Evolutionary conservation across 1,140 invertebrate genomes (phyloP), one percentile per base, ranked within the genome.

Genomic region (Anastatus disparis): DNA sequence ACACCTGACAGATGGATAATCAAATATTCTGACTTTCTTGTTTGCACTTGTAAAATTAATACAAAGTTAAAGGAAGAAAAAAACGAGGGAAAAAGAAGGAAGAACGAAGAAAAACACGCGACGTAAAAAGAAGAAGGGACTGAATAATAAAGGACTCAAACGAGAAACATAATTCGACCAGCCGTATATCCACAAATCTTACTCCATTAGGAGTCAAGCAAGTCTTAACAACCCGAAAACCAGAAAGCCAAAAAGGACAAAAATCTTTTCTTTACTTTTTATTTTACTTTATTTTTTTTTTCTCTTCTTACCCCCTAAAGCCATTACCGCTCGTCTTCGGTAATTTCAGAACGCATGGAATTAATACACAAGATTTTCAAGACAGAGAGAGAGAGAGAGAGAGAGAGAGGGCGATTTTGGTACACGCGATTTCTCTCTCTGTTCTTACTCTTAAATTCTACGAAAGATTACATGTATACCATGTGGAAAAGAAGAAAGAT

Each of bases 211-310:
- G 22, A 55, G 35, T 62, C 59, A 50, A 38, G 31, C 42, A 44
- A 27, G 15, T 13, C 38, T n/a, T 1, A 42, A 42, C 31, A 42
- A 59, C 42, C 31, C 17, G 52, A n/a, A 52, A 65, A 65, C 48
- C 63, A 53, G 63, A 65, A 65, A 65, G 40, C 29, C 35, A 52
- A 65, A 35, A 53, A 55, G 63, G 50, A 20, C 35, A 24, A 27
- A n/a, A n/a, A n/a, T n/a, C n/a, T n/a, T n/a, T n/a, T n/a, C n/a
- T n/a, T n/a, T 46, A 4, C 44, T 4, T 20, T 35, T 22, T 6
- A 35, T 1, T 9, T 61, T 26, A 46, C 22, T n/a, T 20, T 7
- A 13, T 31, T 27, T 55, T 15, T 26, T 35, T 15, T 22, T 13
- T 35, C 40, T 3, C 15, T 10, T 3, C 10, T 9, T 13, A 3